Base-by-base conservation (phyloP, 2,797 vertebrate species). In the Trichosurus vulpecula region DNA sequence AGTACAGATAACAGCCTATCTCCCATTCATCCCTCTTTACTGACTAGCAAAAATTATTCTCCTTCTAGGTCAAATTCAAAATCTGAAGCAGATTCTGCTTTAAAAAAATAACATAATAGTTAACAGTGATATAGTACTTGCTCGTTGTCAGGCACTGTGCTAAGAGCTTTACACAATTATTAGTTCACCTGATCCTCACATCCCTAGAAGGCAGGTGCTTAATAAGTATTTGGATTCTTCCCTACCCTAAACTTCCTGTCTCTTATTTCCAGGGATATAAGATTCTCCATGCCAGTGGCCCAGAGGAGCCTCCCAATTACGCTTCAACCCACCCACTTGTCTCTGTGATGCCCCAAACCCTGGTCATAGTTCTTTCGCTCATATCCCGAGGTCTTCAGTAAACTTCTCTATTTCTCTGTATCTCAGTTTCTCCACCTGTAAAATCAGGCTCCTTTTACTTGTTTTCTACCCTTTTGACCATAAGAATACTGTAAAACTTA, bases 381-480 rank as follows among this genome's bases (percentile, higher is more conserved):
- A 61, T 57, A 30, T 54, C 66, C 91, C 92, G 41, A 90, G 90
- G 41, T 93, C 61, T 89, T 95, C 52, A 92, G 30, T 30, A 29
- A 47, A 31, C 25, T 56, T 51, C 57, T 95, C 94, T 47, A 61
- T 90, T 81, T 55, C 25, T 94, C 54, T 30, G 2, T 58, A 47
- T n/a, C 94, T 97, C 25, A 22, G 66, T 56, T 95, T 95, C 94
- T 89, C 66, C 57, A 91, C 53, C 56, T 93, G 22, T 41, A 30
- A 74, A 66, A 94, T 90, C 61, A 52, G 53, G 47, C 55, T 13
- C 52, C 30, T 92, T 19, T 89, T 91, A 47, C 91, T 95, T 55
- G 90, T 93, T 51, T 94, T 19, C 56, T 91, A 53, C 9, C 53
- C 95, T 91, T 94, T 51, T 94, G 90, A 56, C 74, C 54, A 90